A percentile compares a stretch with the other conserved stretches of the same genome.
Evolutionary conservation across 2,113 vertebrate genomes (phyloP).

Genomic region (Uria lomvia): DNA sequence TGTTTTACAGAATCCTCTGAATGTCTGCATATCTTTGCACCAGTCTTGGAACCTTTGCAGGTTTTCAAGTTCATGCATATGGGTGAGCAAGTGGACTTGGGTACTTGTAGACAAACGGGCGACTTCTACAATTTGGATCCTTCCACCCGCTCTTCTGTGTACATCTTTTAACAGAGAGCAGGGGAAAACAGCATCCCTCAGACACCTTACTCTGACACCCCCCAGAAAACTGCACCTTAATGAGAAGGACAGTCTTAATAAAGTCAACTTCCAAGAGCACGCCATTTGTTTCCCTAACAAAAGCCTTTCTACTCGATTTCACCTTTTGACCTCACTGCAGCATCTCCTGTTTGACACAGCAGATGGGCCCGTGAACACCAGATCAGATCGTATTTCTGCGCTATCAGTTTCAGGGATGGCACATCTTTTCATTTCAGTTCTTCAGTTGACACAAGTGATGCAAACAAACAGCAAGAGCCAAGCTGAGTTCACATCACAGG

Average conservation of each 20-base stretch:
- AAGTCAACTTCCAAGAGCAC: background rate
- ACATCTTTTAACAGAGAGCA: background rate
- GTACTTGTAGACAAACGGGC: fast-evolving
- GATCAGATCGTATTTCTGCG: fast-evolving
- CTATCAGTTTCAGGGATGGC: background rate
- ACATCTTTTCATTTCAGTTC: background rate
- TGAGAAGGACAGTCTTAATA: background rate
- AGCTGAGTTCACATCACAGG: background rate
- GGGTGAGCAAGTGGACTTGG: background rate
- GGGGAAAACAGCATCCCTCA: fast-evolving
- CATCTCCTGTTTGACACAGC: background rate
- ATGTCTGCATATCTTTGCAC: background rate
- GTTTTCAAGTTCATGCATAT: background rate
- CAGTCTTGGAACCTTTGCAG: background rate
- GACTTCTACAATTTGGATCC: too few relatives aligned
- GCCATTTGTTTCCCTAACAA: background rate
- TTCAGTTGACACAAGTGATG: background rate
- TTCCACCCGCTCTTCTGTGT: background rate
- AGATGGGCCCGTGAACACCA: background rate
- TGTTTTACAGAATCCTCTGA: background rate
- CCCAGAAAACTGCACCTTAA: background rate
- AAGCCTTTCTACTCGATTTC: background rate
- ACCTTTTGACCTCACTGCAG: background rate
- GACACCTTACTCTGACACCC: too few relatives aligned
- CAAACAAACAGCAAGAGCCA: background rate